Percentiles rank a stretch among this genome's conserved stretches.
These are phyloP conservation scores for Charaxes varanes DNA, from an alignment of 1,140 invertebrate genomes.

Conservation along the genomic window DNA sequence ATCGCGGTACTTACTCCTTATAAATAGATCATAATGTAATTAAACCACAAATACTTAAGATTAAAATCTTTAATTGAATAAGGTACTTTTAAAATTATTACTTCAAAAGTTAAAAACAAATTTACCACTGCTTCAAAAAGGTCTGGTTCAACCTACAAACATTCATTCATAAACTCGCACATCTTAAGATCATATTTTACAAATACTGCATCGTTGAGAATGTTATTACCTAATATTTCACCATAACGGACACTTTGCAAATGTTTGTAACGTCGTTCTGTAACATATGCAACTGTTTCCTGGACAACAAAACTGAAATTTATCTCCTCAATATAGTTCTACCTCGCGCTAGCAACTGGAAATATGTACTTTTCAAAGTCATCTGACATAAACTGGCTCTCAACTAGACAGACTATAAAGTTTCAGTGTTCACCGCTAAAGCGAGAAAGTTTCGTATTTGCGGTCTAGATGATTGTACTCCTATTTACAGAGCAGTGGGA, in stretches of 20 bases:
- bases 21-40: too few species aligned
- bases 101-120: too few species aligned
- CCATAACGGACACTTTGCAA: conserved; percentile 8
- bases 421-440: conserved; percentile 36
- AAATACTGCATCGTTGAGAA: neutral
- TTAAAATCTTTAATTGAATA: too few species aligned
- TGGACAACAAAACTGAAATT: conserved; percentile 15
- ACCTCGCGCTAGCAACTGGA: conserved; percentile 28
- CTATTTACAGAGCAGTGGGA: conserved; percentile 17
- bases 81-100: too few species aligned
- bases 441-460: conserved; percentile 40
- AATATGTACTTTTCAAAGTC: conserved; percentile 49
- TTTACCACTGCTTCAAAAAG: too few species aligned
- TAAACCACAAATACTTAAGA: too few species aligned
- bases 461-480: conserved; percentile 30
- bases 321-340: conserved; percentile 24
- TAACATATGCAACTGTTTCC: conserved; percentile 9
- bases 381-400: conserved; percentile 43
- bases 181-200: conserved; percentile 10
- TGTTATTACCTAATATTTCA: conserved; percentile 7
- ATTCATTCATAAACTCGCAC: too few species aligned
- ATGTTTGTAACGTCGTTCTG: conserved; percentile 9
- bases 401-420: conserved; percentile 49
- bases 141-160: too few species aligned
- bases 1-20: too few species aligned